Evolutionary conservation across 2,888 invertebrate species (phyloP), one percentile per base, ranked within the genome.

Genomic region (Brassicogethes aeneus): DNA sequence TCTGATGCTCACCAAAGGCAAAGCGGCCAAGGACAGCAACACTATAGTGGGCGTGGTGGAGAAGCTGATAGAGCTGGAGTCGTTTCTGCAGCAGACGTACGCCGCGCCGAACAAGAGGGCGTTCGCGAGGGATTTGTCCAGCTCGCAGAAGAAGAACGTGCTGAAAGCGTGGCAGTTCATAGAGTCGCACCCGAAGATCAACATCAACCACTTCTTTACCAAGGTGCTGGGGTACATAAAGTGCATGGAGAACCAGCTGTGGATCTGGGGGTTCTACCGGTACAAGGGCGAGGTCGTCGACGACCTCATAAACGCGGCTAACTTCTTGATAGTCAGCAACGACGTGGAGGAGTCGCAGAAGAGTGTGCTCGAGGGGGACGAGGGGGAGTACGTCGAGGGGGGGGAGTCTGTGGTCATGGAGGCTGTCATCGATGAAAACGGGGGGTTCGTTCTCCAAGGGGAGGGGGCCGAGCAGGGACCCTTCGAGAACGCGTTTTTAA

Each of bases 191-290:
- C 65, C 66, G 2, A 65, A 60, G 43, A 66, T 65, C 23, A 64
- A 66, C 44, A 61, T 66, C 13, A 61, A 63, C 41, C 56, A 57
- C 40, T 66, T 66, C 40, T 65, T 64, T 41, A 51, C 55, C 2
- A 65, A 62, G 49, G 65, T 66, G n/a, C 47, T 65, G 32, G 64
- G 64, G 3, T 66, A 65, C 39, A 63, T 66, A 33, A 65, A 64
- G 41, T 65, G 65, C 35, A 64, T 65, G 66, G 66, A 66, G 40
- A 65, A 65, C 43, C 66, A 66, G 49, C 42, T 66, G 32, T 66
- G 66, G 65, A 65, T 66, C 41, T 66, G 66, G 66, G 66, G 66
- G 8, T 64, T 62, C 41, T 66, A 66, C 46, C 46, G 63, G 17
- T 64, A 54, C 35, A 36, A 33, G 7, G 62, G 61, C 1, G 56